phyloP scores from a whole-genome alignment of 2,797 vertebrate genomes.

The Eleutherodactylus coqui region DNA sequence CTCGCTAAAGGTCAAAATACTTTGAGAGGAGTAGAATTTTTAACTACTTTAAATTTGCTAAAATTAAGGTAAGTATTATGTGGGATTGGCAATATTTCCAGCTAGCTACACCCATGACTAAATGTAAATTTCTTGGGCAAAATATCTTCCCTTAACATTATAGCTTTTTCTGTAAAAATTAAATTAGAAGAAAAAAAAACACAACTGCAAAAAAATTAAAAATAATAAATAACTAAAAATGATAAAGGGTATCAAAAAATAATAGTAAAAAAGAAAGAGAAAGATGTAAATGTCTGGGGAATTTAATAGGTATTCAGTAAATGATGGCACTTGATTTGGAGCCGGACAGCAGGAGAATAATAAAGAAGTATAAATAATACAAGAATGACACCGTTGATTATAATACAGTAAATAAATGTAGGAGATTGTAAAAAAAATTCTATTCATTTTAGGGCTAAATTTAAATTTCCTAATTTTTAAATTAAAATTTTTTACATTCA shows the following conservation, averaged over 20 bases:
- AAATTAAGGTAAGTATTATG: neutral
- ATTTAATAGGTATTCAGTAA: neutral
- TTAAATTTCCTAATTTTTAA: neutral
- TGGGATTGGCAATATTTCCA: neutral
- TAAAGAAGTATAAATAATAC: neutral
- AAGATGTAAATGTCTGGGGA: neutral
- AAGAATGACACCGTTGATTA: neutral
- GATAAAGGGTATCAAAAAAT: neutral
- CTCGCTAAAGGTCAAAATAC: neutral
- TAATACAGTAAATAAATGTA: neutral
- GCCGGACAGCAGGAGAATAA: conserved; percentile 2
- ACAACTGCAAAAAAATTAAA: neutral
- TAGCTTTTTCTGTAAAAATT: neutral
- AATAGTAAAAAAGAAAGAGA: neutral
- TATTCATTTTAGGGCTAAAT: neutral
- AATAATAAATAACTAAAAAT: neutral
- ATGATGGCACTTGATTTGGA: conserved; percentile 5
- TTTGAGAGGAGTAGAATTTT: neutral
- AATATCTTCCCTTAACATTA: neutral
- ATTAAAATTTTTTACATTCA: no score
- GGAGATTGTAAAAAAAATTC: neutral
- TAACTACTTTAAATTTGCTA: neutral
- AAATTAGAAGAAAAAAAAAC: neutral
- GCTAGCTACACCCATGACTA: neutral
- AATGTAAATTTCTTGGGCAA: neutral